Conservation (phyloP, 2,797 vertebrate genomes). For the Leptoclinus maculatus region DNA sequence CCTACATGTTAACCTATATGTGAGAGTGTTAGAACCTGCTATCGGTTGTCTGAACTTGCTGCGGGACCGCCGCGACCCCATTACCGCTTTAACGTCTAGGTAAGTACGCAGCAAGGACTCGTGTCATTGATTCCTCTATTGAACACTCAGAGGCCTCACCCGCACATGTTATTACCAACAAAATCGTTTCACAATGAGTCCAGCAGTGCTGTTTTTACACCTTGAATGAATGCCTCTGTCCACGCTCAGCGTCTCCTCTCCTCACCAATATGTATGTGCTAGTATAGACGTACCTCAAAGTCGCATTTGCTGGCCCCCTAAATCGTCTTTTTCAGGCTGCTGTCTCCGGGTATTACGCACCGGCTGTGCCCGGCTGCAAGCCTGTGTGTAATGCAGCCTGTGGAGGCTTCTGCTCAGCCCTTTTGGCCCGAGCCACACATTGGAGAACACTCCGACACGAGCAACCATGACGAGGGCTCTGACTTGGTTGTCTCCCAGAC, state of each 20-base stretch:
- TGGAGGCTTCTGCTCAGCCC: not conserved
- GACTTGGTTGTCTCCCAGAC: too few relatives aligned
- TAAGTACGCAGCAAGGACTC: not conserved
- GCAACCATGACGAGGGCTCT: too few relatives aligned
- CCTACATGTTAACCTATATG: too few relatives aligned
- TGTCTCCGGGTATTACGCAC: not conserved
- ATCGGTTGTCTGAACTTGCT: too few relatives aligned
- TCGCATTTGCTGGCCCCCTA: not conserved
- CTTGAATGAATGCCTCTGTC: not conserved
- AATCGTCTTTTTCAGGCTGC: too few relatives aligned
- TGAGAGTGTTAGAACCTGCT: too few relatives aligned
- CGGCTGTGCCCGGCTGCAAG: not conserved
- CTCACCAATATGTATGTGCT: not conserved
- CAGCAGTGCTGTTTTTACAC: not conserved
- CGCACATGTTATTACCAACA: too few relatives aligned
- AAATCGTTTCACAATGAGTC: not conserved
- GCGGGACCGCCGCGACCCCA: too few relatives aligned
- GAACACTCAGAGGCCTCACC: too few relatives aligned
- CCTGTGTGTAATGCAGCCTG: not conserved
- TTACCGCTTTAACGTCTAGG: too few relatives aligned
- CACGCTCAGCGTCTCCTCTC: not conserved
- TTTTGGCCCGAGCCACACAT: not conserved
- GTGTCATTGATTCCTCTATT: too few relatives aligned
- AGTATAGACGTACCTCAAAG: not conserved
- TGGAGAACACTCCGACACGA: too few relatives aligned